These are phyloP conservation scores for Phataginus tricuspis DNA, from an alignment of 2,797 vertebrate species.

Conservation along the genomic window DNA sequence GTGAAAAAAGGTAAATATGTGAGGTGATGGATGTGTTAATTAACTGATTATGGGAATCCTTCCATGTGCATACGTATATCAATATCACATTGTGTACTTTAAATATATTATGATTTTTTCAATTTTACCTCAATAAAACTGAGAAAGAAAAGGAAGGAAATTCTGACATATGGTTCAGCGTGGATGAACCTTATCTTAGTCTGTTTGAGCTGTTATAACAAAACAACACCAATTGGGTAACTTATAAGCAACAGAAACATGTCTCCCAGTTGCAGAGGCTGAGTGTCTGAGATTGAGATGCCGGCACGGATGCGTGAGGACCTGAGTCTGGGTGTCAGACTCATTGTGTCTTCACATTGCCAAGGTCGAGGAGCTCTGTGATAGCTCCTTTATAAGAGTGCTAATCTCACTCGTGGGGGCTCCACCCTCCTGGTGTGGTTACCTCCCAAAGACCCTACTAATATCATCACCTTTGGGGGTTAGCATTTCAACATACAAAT, in stretches of 20 bases:
- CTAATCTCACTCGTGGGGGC: background rate
- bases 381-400: background rate
- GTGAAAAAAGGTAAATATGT: background rate
- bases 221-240: background rate
- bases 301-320: background rate
- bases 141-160: background rate
- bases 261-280: background rate
- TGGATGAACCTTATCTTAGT: background rate
- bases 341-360: background rate
- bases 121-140: background rate
- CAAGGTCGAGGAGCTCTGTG: background rate
- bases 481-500: background rate
- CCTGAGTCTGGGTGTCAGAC: background rate
- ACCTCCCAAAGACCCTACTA: background rate
- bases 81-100: background rate
- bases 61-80: background rate
- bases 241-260: background rate
- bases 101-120: background rate
- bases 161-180: background rate
- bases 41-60: background rate
- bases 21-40: background rate
- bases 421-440: background rate
- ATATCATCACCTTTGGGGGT: background rate
- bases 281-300: background rate
- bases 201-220: background rate